A percentile compares a stretch with the other conserved stretches of the same genome.
phyloP scores from a whole-genome alignment of 2,113 vertebrate genomes.

The Numenius arquata region DNA sequence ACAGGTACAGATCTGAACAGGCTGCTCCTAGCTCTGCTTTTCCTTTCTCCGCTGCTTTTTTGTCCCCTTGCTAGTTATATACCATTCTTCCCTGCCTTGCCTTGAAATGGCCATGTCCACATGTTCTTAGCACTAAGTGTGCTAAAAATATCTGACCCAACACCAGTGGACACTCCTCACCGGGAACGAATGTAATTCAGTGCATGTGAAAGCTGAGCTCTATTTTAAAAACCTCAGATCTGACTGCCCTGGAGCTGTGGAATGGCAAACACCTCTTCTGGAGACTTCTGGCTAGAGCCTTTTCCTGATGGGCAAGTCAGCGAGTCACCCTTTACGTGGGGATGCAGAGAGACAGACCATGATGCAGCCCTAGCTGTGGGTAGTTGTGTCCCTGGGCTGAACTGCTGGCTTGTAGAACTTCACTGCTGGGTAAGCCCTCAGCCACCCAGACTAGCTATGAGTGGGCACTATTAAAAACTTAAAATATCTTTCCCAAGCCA shows the following conservation, averaged over 20 bases:
- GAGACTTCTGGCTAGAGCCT: neutral
- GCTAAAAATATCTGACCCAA: neutral
- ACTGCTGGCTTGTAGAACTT: neutral
- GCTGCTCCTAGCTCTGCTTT: neutral
- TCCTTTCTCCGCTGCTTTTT: neutral
- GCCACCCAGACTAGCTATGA: neutral
- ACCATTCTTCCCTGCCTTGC: neutral
- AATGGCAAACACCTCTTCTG: neutral
- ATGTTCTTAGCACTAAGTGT: neutral
- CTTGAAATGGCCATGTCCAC: neutral
- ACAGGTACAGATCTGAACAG: constrained; percentile 79
- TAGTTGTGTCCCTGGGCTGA: neutral
- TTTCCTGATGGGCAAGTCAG: neutral
- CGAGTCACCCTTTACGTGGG: neutral
- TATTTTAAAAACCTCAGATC: neutral
- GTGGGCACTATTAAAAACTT: neutral
- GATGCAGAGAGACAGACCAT: neutral
- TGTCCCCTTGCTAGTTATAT: neutral
- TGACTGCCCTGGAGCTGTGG: neutral
- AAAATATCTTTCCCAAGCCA: neutral
- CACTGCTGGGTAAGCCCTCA: neutral
- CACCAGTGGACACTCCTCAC: neutral
- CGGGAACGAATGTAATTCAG: neutral
- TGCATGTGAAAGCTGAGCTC: neutral
- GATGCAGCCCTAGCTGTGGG: neutral